Evolutionary conservation across 2,888 invertebrate genomes (phyloP).

Genomic region (Limulus polyphemus): DNA sequence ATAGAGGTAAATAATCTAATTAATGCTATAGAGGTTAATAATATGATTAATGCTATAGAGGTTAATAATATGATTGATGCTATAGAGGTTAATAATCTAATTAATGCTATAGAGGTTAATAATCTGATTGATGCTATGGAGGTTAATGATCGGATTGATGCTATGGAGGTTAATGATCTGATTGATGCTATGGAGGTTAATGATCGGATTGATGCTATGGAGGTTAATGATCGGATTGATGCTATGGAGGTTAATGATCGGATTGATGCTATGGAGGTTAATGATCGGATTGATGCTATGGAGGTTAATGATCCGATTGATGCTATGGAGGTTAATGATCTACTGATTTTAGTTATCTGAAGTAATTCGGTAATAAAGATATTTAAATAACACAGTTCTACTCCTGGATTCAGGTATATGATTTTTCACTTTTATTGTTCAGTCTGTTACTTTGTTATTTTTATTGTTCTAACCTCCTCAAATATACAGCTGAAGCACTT

Average conservation of each 20-base stretch:
- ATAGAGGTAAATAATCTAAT: constrained; percentile 53
- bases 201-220: constrained; percentile 57
- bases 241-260: constrained; percentile 63
- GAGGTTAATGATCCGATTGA: constrained; percentile 47
- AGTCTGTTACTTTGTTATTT: no score
- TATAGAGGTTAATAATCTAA: constrained; percentile 54
- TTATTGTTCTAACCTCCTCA: no score
- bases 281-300: constrained; percentile 53
- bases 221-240: constrained; percentile 47
- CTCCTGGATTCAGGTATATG: no score
- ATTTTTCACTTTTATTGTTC: no score
- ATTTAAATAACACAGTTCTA: no score
- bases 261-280: constrained; percentile 72
- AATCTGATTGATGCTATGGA: no score
- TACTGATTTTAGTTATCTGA: no score
- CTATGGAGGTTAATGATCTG: constrained; percentile 58
- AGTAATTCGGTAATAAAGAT: no score
- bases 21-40: no score
- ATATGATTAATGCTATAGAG: constrained; percentile 95
- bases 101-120: constrained; percentile 75
- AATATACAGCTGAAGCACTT: no score
- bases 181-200: constrained; percentile 72
- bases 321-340: no score
- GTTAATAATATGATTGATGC: constrained; percentile 52
- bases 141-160: no score